Percentiles rank a stretch among this genome's conserved stretches.
Conservation (phyloP, 1,140 invertebrate species). For the Drosophila persimilis region DNA sequence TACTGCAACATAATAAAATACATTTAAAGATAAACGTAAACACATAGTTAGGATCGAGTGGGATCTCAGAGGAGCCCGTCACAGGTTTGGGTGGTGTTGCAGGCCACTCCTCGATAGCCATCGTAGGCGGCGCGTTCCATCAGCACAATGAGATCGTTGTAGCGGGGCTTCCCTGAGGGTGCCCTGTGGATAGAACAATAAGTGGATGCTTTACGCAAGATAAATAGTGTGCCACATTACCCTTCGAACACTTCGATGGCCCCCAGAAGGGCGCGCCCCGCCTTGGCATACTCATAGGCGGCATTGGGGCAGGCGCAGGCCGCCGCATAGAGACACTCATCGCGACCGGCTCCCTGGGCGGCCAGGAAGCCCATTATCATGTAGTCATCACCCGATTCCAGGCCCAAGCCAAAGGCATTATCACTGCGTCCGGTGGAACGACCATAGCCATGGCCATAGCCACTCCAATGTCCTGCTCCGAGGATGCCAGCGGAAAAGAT, state of each 20-base stretch:
- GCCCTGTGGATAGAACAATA: conserved; percentile 19
- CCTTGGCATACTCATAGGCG: conserved; percentile 89
- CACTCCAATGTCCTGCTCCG: conserved; percentile 87
- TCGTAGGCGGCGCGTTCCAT: conserved; percentile 73
- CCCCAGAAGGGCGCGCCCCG: conserved; percentile 89
- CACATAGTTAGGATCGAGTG: neutral
- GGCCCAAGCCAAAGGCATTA: conserved; percentile 81
- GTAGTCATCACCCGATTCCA: conserved; percentile 87
- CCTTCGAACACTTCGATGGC: conserved; percentile 88
- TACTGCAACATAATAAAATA: conserved; percentile 52
- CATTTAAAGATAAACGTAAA: conserved; percentile 48
- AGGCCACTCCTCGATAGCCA: conserved; percentile 67
- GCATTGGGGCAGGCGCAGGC: conserved; percentile 89
- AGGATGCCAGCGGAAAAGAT: conserved; percentile 91
- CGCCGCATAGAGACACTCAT: conserved; percentile 89
- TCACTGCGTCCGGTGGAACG: conserved; percentile 78
- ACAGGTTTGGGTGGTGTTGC: conserved; percentile 69
- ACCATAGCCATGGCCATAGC: conserved; percentile 84
- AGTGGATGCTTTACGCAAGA: neutral
- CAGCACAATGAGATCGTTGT: conserved; percentile 68
- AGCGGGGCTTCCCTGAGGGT: conserved; percentile 65
- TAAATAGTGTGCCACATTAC: conserved; percentile 83
- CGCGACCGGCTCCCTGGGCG: conserved; percentile 86
- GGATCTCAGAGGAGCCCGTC: conserved; percentile 49
- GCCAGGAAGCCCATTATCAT: conserved; percentile 88